Base-by-base conservation (phyloP, 1,140 invertebrate genomes). In the Melipona quadrifasciata region DNA sequence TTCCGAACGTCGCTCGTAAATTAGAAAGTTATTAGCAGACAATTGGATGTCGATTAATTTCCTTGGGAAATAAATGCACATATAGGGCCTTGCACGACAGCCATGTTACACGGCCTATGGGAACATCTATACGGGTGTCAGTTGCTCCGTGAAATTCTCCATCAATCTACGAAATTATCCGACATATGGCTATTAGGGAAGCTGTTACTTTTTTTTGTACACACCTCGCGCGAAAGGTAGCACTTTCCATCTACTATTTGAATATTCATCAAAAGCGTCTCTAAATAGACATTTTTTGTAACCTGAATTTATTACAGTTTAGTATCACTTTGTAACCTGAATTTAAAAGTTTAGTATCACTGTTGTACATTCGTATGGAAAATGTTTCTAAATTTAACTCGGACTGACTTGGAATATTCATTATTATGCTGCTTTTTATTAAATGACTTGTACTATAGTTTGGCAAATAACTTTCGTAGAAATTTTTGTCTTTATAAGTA, bases 111-210 rank as follows among this genome's bases (percentile, higher is more conserved):
- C 55, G 74, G 86, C 53, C 34, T 80, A 78, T 75, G 85, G 80
- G 87, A 88, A 86, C 85, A 86, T 86, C 85, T 86, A 91, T 90
- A 89, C 82, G 85, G 89, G 90, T 92, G 93, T 93, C 93, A 94
- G 93, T 93, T 94, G 93, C 89, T 85, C 86, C 92, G 90, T 93
- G 91, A 94, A 94, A 93, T 93, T 89, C 84, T 91, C 83, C 91
- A 93, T 93, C 88, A 85, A 93, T 93, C 91, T 92, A 87, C 85
- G 16, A 86, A 91, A 93, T 93, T 93, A 91, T 90, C 84, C 72
- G 87, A 86, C 93, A 94, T 94, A 92, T 93, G 92, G 92, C 80
- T 57, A 65, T 83, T 84, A 19, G 89, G 75, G 84, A 73, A 85
- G 84, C 71, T 84, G 17, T 64, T 75, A 61, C 19, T 47, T 77